phyloP scores from a whole-genome alignment of 2,888 invertebrate genomes.

The Pyrocoelia pectoralis region DNA sequence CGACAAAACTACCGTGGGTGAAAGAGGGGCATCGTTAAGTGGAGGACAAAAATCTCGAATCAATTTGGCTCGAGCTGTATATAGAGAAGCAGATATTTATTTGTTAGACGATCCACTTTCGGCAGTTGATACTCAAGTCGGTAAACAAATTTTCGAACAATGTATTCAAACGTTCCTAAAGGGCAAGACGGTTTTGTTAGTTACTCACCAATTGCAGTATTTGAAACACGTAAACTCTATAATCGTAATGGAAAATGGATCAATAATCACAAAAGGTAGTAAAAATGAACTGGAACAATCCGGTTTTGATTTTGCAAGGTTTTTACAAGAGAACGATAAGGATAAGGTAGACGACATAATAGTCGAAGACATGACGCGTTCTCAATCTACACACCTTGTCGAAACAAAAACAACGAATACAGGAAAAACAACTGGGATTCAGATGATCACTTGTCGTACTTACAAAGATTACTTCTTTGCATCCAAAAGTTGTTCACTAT shows the following conservation, averaged over 20 bases:
- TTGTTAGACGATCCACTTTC: conserved; percentile 88
- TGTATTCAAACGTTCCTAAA: conserved; percentile 71
- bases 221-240: conserved; percentile 65
- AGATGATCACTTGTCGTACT: not conserved
- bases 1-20: conserved; percentile 80
- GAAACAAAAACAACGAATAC: no score
- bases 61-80: conserved; percentile 84
- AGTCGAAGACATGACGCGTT: not conserved
- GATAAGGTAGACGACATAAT: not conserved
- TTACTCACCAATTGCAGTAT: conserved; percentile 77
- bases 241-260: not conserved
- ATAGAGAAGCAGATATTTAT: conserved; percentile 84
- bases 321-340: conserved; percentile 55
- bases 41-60: conserved; percentile 88
- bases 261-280: not conserved
- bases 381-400: not conserved
- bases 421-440: not conserved
- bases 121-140: conserved; percentile 89
- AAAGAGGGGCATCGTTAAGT: conserved; percentile 75
- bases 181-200: conserved; percentile 74
- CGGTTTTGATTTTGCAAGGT: conserved; percentile 63
- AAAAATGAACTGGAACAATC: conserved; percentile 56
- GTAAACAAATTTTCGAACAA: conserved; percentile 84
- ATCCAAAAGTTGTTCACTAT: not conserved
- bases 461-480: not conserved